These are phyloP conservation scores for Bacillus rossius DNA, from an alignment of 1,140 invertebrate genomes.

Conservation along the genomic window DNA sequence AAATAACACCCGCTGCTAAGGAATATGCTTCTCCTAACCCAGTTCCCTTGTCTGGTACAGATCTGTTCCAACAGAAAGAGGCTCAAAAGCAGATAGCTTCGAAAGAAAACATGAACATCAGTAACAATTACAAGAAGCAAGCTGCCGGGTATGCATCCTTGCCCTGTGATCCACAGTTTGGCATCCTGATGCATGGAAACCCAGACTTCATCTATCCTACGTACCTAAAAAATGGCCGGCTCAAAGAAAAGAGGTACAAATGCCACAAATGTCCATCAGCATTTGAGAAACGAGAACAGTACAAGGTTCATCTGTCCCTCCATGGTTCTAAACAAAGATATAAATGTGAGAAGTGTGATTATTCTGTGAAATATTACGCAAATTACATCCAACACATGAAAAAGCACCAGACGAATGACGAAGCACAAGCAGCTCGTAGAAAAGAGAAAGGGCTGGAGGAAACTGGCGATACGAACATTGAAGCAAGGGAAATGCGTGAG, in stretches of 20 bases:
- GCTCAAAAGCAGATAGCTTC: constrained; percentile 41
- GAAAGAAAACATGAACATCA: constrained; percentile 32
- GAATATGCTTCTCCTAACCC: constrained; percentile 14
- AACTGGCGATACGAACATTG: constrained; percentile 1
- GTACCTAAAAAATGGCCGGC: constrained; percentile 63
- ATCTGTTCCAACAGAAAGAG: constrained; percentile 54
- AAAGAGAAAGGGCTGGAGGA: constrained; percentile 19
- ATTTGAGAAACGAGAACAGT: constrained; percentile 81
- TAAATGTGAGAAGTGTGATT: constrained; percentile 80
- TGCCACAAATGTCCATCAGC: constrained; percentile 83
- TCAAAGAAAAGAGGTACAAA: constrained; percentile 74
- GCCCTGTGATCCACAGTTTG: constrained; percentile 58
- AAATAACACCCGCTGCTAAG: background rate
- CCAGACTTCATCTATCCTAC: constrained; percentile 71
- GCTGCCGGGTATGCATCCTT: constrained; percentile 14
- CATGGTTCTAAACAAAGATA: constrained; percentile 81
- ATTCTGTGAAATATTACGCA: constrained; percentile 80
- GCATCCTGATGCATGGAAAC: constrained; percentile 60
- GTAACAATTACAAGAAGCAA: background rate
- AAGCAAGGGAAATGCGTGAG: background rate
- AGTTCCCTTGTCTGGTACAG: constrained; percentile 55
- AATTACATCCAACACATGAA: constrained; percentile 75
- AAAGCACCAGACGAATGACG: constrained; percentile 67
- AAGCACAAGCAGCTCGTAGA: constrained; percentile 49
- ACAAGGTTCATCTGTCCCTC: constrained; percentile 72